Evolutionary conservation across 1,140 invertebrate genomes (phyloP).

Genomic region (Drosophila triauraria): DNA sequence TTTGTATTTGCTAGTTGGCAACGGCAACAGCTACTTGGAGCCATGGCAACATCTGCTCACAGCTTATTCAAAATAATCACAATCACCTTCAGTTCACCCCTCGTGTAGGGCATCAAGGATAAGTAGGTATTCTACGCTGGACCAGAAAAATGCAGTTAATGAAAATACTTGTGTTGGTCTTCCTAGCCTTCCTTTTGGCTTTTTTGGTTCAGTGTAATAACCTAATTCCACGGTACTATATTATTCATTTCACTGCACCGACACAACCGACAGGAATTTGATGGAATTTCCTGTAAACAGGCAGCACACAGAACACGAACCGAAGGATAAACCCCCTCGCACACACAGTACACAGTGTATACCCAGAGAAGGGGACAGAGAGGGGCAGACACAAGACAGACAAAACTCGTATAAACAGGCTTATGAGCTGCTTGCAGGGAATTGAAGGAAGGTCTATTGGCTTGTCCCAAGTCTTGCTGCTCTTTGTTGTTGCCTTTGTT

Average conservation of each 20-base stretch:
- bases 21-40: constrained; percentile 28
- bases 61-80: constrained; percentile 41
- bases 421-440: constrained; percentile 31
- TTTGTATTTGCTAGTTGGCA: constrained; percentile 45
- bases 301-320: constrained; percentile 36
- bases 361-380: constrained; percentile 11
- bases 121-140: background rate
- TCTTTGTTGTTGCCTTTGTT: constrained; percentile 34
- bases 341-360: background rate
- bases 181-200: background rate
- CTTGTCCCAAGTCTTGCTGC: constrained; percentile 10
- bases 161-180: constrained; percentile 15
- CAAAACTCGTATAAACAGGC: constrained; percentile 36
- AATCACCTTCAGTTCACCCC: constrained; percentile 17
- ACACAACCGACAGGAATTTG: constrained; percentile 53
- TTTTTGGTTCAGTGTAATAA: constrained; percentile 58
- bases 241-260: constrained; percentile 60
- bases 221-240: constrained; percentile 51
- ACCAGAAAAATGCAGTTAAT: constrained; percentile 29
- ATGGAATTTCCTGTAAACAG: constrained; percentile 68
- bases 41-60: constrained; percentile 31
- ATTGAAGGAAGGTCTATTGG: constrained; percentile 19
- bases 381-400: constrained; percentile 9
- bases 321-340: constrained; percentile 16
- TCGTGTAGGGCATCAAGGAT: constrained; percentile 1